Evolutionary conservation across 2,113 vertebrate species (phyloP), one percentile per base, ranked within the genome.

Genomic region (Callithrix jacchus): DNA sequence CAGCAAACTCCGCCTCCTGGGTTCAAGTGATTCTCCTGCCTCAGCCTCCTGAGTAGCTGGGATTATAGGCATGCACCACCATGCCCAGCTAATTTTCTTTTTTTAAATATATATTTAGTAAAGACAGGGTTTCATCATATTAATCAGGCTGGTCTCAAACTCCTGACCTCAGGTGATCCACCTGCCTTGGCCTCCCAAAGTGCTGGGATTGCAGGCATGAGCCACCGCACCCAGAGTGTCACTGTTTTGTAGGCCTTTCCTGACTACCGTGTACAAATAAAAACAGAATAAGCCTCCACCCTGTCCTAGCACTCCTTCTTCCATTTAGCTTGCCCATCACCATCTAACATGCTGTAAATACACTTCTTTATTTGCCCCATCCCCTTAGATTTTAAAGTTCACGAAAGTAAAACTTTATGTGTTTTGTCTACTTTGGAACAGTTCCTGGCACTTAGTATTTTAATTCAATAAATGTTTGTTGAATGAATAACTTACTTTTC

Each of bases 401-500:
- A 21, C 49, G 16, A 74, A 20, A 25, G 73, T 40, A 96, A 93
- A 79, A 82, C 40, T 93, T 76, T 32, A 13, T 88, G 58, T 66
- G 18, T 83, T 86, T 80, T 82, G 12, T 91, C 68, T 80, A 71
- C 40, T 89, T 77, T 86, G 80, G 52, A 92, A 58, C 21, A 92
- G 61, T 89, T 66, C 16, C 32, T 96, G 87, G 82, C 37, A 52
- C 73, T 45, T 47, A 35, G n/a, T 81, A 71, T 80, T 80, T 47
- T 64, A 64, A 91, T n/a, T 95, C 88, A 89, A n/a, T 79, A 92
- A 95, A 85, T 96, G 56, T 79, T 93, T 92, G 89, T 52, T 86
- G 76, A 95, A 56, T 92, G 47, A 84, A 85, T 92, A 91, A 97
- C 93, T 95, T 85, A 89, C 84, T 95, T 84, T 96, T 92, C 83